These are phyloP conservation scores for Pica pica DNA, from an alignment of 2,113 vertebrate species.

Conservation along the genomic window DNA sequence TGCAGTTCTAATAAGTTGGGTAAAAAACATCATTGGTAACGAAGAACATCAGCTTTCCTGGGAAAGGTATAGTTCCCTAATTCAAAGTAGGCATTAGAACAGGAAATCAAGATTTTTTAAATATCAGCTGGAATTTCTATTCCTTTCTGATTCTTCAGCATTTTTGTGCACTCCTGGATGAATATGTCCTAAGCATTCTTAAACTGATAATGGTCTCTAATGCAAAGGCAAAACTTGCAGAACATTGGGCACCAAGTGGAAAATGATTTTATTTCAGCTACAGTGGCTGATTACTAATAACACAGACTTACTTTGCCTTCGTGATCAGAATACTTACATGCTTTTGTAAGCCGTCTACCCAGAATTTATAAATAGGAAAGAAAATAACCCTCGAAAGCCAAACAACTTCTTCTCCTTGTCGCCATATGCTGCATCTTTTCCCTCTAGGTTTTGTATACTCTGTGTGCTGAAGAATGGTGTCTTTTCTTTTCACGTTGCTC, in stretches of 20 bases:
- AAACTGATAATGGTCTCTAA: neutral
- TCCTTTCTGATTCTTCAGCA: neutral
- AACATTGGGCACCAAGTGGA: slow-evolving; percentile 12
- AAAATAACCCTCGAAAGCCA: slow-evolving; percentile 45
- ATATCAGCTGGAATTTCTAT: neutral
- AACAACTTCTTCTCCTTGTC: slow-evolving; percentile 45
- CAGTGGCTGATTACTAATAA: neutral
- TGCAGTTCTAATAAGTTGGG: neutral
- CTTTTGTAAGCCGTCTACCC: slow-evolving; percentile 28
- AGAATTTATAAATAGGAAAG: slow-evolving; percentile 51
- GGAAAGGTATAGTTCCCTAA: neutral
- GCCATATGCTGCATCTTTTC: slow-evolving; percentile 50
- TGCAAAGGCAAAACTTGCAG: slow-evolving; percentile 26
- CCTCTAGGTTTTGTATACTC: slow-evolving; percentile 38
- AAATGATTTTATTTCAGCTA: slow-evolving; percentile 26
- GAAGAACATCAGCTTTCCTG: neutral
- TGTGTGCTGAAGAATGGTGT: slow-evolving; percentile 45
- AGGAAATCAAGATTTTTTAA: neutral
- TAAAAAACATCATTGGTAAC: neutral
- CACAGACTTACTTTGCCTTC: slow-evolving; percentile 3
- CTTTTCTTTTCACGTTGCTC: slow-evolving; percentile 67
- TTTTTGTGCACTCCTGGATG: neutral
- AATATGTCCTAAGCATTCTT: neutral
- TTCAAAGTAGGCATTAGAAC: neutral
- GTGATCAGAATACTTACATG: slow-evolving; percentile 15